Percentiles rank a stretch among this genome's conserved stretches.
Evolutionary conservation across 1,140 invertebrate species (phyloP).

Genomic region (Sarcophaga bullata): DNA sequence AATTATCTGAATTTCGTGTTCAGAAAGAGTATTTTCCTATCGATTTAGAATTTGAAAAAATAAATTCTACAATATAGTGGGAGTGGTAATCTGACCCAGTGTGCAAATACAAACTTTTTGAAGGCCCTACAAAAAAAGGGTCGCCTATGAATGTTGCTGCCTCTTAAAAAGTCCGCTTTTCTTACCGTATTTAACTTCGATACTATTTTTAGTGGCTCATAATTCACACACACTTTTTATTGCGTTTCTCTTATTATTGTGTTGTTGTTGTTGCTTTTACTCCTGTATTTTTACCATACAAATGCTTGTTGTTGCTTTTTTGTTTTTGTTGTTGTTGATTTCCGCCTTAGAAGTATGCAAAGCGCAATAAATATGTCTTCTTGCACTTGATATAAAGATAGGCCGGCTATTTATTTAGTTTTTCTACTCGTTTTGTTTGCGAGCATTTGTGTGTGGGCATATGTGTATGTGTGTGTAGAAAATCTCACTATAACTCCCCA

Average conservation of each 20-base stretch:
- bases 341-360: slow-evolving; percentile 42
- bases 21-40: too few relatives aligned
- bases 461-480: too few relatives aligned
- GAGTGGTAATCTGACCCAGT: too few relatives aligned
- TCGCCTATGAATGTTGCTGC: background rate
- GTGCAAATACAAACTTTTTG: too few relatives aligned
- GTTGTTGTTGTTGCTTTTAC: background rate
- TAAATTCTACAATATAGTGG: too few relatives aligned
- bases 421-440: slow-evolving; percentile 25
- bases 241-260: slow-evolving; percentile 33
- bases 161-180: background rate
- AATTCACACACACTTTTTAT: slow-evolving; percentile 41
- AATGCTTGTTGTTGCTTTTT: background rate
- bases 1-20: too few relatives aligned
- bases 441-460: too few relatives aligned
- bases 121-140: background rate
- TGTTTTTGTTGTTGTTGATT: slow-evolving; percentile 31
- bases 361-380: slow-evolving; percentile 65
- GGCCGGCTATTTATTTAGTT: slow-evolving; percentile 44
- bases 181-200: slow-evolving; percentile 25
- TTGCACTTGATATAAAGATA: slow-evolving; percentile 61
- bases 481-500: background rate
- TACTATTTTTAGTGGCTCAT: slow-evolving; percentile 40
- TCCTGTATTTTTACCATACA: too few relatives aligned
- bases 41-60: too few relatives aligned